Conservation (phyloP, 2,888 invertebrate species). For the Protophormia terraenovae region DNA sequence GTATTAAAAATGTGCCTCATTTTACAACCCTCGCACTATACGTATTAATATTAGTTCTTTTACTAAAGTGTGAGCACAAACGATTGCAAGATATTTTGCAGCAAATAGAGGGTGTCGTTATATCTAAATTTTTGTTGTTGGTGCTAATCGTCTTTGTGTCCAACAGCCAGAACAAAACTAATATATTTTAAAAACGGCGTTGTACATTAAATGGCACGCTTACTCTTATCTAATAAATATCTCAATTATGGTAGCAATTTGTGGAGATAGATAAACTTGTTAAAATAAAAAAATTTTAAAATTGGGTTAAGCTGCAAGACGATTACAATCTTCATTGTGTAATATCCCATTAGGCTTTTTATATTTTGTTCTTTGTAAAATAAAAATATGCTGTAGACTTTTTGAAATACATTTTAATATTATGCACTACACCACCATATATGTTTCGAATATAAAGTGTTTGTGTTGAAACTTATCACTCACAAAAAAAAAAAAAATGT, state of each 20-base stretch:
- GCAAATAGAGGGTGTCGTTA: conserved; percentile 9
- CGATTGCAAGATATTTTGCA: conserved; percentile 17
- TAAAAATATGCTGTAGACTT: too few relatives aligned
- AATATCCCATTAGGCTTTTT: too few relatives aligned
- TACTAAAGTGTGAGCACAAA: conserved; percentile 25
- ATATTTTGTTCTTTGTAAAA: too few relatives aligned
- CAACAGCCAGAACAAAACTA: not conserved
- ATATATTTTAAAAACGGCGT: not conserved
- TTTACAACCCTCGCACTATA: not conserved
- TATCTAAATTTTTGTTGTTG: not conserved
- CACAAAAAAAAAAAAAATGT: too few relatives aligned
- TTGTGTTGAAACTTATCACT: too few relatives aligned
- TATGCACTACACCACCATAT: too few relatives aligned
- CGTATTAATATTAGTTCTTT: not conserved
- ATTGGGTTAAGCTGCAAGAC: too few relatives aligned
- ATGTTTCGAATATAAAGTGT: too few relatives aligned
- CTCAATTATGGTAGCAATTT: not conserved
- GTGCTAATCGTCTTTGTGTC: conserved; percentile 37
- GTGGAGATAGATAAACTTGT: not conserved
- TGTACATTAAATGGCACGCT: conserved; percentile 20
- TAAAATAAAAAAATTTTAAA: not conserved
- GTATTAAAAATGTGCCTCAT: too few relatives aligned
- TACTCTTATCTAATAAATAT: not conserved
- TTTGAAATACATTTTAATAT: too few relatives aligned
- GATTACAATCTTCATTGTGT: too few relatives aligned